phyloP scores from a whole-genome alignment of 2,113 vertebrate genomes.

The Brienomyrus longianalis region DNA sequence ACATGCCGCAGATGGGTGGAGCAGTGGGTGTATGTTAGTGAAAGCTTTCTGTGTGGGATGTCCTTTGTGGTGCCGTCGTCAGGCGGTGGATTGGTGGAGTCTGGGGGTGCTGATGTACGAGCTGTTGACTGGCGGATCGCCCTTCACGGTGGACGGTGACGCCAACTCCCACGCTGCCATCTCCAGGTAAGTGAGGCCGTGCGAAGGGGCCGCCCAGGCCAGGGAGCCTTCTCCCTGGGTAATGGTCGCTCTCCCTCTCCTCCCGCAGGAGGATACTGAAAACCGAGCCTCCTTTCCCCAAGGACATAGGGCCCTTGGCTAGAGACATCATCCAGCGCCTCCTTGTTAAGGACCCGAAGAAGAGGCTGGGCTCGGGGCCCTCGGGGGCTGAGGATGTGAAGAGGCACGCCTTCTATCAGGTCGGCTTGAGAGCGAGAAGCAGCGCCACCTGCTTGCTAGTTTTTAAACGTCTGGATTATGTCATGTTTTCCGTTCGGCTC shows the following conservation, averaged over 20 bases:
- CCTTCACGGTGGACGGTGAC: conserved; percentile 94
- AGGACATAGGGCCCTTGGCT: conserved; percentile 79
- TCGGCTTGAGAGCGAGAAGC: conserved; percentile 39
- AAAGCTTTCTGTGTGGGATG: conserved; percentile 17
- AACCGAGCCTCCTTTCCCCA: conserved; percentile 90
- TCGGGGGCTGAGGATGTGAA: conserved; percentile 81
- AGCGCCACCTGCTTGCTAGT: neutral
- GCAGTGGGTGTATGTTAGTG: neutral
- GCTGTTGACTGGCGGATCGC: conserved; percentile 90
- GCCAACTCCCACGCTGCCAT: conserved; percentile 96
- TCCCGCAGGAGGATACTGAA: conserved; percentile 84
- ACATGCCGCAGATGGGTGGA: neutral
- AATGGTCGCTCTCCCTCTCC: neutral
- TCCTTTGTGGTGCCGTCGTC: neutral
- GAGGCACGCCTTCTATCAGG: conserved; percentile 93
- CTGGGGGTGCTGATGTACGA: conserved; percentile 96
- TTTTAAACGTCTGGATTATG: neutral
- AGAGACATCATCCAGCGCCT: conserved; percentile 87
- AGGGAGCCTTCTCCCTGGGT: neutral
- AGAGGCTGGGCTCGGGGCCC: conserved; percentile 82
- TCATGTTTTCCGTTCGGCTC: neutral
- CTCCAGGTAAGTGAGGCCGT: conserved; percentile 70
- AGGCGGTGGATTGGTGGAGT: conserved; percentile 99
- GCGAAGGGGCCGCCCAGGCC: neutral
- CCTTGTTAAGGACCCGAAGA: conserved; percentile 88